Evolutionary conservation across 1,140 invertebrate species (phyloP), one percentile per base, ranked within the genome.

Genomic region (Achatina immaculata): DNA sequence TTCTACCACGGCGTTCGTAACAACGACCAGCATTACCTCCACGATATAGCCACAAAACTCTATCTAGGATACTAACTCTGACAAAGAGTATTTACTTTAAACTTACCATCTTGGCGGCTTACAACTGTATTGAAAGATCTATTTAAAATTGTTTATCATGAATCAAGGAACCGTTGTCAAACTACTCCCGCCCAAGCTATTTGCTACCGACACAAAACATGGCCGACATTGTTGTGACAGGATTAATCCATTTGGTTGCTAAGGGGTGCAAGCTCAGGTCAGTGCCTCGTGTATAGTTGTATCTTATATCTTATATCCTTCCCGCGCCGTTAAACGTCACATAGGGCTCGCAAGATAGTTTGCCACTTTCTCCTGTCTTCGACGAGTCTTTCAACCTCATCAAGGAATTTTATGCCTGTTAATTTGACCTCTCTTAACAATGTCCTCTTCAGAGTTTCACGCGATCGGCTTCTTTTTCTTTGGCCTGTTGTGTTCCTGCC

Each of bases 241-340:
- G 65, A 31, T 68, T 11, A 68, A 11, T 68, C 65, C 34, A 68
- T 68, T 68, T 31, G 21, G 65, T 68, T 68, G 65, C 65, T 68
- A 68, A 34, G 65, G 65, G 65, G 14, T 11, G 21, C 14, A 68
- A 34, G 65, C 21, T n/a, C 31, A 21, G 11, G 65, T n/a, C n/a
- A n/a, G n/a, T n/a, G n/a, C n/a, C n/a, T n/a, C n/a, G n/a, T n/a
- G n/a, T n/a, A n/a, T n/a, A n/a, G n/a, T n/a, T n/a, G n/a, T n/a
- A n/a, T n/a, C n/a, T n/a, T n/a, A n/a, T n/a, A n/a, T n/a, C n/a
- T n/a, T n/a, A n/a, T n/a, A n/a, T n/a, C n/a, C n/a, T n/a, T n/a
- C n/a, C n/a, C n/a, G n/a, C n/a, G n/a, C n/a, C n/a, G n/a, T n/a
- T n/a, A n/a, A n/a, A n/a, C n/a, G n/a, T n/a, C n/a, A n/a, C n/a